A percentile compares a stretch with the other conserved stretches of the same genome.
These are phyloP conservation scores for Cololabis saira DNA, from an alignment of 2,113 vertebrate species.

Conservation along the genomic window DNA sequence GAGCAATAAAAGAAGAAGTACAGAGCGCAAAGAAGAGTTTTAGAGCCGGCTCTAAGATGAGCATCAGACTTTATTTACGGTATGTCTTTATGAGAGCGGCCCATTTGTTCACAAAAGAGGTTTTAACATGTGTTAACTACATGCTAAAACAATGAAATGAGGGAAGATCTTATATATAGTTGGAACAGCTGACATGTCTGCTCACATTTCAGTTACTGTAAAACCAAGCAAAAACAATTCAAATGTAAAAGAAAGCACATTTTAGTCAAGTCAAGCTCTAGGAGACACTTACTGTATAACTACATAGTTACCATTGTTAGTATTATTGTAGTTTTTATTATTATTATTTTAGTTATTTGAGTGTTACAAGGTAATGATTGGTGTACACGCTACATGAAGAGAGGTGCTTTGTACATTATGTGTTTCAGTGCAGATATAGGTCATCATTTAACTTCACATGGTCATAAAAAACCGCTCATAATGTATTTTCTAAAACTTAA, in stretches of 20 bases:
- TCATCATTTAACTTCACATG: not conserved
- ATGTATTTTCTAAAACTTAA: conserved; percentile 8
- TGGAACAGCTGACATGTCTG: too few relatives aligned
- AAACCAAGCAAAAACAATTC: too few relatives aligned
- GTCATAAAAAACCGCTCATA: not conserved
- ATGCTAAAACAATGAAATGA: too few relatives aligned
- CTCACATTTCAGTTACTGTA: too few relatives aligned
- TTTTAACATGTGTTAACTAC: too few relatives aligned
- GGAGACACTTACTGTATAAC: not conserved
- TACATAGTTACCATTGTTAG: too few relatives aligned
- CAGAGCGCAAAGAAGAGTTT: not conserved
- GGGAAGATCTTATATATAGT: too few relatives aligned
- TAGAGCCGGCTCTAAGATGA: not conserved
- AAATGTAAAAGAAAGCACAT: too few relatives aligned
- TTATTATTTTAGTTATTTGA: not conserved
- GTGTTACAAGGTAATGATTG: not conserved
- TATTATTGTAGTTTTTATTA: not conserved
- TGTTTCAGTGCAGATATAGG: not conserved
- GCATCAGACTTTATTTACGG: conserved; percentile 1
- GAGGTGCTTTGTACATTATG: not conserved
- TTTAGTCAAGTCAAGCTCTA: too few relatives aligned
- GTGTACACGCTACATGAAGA: not conserved
- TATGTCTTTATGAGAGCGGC: conserved; percentile 11
- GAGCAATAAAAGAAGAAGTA: not conserved
- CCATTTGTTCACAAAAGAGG: conserved; percentile 8